A percentile compares a stretch with the other conserved stretches of the same genome.
Evolutionary conservation across 2,797 vertebrate species (phyloP).

Genomic region (Enteromius viviparus): DNA sequence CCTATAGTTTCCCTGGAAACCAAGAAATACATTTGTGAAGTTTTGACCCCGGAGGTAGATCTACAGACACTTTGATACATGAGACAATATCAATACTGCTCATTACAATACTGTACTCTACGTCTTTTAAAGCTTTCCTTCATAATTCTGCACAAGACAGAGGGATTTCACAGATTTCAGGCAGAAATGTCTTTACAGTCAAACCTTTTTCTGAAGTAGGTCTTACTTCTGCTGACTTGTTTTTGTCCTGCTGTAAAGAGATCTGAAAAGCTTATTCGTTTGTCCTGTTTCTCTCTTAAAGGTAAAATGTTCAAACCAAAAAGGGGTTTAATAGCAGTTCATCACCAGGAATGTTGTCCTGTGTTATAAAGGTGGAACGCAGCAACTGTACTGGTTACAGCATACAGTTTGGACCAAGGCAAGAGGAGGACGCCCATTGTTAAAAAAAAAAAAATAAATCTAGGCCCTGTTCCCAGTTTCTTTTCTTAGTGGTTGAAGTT

Average conservation of each 20-base stretch:
- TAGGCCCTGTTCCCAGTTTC: too few relatives aligned
- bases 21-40: background rate
- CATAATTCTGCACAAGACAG: conserved; percentile 6
- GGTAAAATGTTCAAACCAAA: background rate
- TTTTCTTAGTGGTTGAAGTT: too few relatives aligned
- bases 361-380: background rate
- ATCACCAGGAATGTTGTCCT: background rate
- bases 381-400: too few relatives aligned
- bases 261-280: background rate
- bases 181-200: conserved; percentile 21
- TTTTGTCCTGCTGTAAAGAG: background rate
- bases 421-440: too few relatives aligned
- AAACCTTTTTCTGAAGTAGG: background rate
- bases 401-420: too few relatives aligned
- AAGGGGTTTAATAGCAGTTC: background rate
- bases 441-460: too few relatives aligned
- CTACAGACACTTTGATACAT: background rate
- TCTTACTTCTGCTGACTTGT: background rate
- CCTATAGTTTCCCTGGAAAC: background rate
- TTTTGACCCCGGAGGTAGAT: conserved; percentile 23
- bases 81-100: background rate
- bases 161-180: conserved; percentile 18
- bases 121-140: background rate
- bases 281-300: background rate
- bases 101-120: background rate